phyloP scores from a whole-genome alignment of 2,797 vertebrate species.

The Smutsia gigantea region DNA sequence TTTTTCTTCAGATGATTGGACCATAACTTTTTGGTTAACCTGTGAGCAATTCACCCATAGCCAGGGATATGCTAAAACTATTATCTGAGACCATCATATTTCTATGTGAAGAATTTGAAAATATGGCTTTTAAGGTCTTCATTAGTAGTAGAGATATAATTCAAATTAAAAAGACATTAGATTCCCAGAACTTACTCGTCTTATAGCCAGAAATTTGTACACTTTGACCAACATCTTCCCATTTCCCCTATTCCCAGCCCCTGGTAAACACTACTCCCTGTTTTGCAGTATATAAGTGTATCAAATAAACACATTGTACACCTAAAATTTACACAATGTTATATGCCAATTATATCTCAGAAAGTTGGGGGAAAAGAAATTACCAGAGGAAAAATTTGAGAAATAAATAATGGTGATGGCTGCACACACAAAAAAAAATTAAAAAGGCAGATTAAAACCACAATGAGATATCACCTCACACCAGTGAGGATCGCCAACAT shows the following conservation, averaged over 20 bases:
- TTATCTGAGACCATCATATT: background rate
- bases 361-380: background rate
- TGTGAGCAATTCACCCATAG: background rate
- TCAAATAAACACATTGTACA: background rate
- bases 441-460: no score
- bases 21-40: background rate
- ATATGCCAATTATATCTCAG: background rate
- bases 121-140: background rate
- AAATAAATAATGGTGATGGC: background rate
- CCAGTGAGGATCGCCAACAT: no score
- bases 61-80: background rate
- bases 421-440: no score
- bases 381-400: background rate
- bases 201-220: no score
- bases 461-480: no score
- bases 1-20: background rate
- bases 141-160: background rate
- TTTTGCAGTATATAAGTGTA: background rate
- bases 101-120: background rate
- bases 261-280: no score
- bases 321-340: background rate
- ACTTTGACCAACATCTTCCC: no score
- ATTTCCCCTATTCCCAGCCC: no score
- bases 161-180: background rate
- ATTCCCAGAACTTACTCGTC: no score